Evolutionary conservation across 2,888 invertebrate genomes (phyloP), one percentile per base, ranked within the genome.

Genomic region (Temnothorax unifasciatus): DNA sequence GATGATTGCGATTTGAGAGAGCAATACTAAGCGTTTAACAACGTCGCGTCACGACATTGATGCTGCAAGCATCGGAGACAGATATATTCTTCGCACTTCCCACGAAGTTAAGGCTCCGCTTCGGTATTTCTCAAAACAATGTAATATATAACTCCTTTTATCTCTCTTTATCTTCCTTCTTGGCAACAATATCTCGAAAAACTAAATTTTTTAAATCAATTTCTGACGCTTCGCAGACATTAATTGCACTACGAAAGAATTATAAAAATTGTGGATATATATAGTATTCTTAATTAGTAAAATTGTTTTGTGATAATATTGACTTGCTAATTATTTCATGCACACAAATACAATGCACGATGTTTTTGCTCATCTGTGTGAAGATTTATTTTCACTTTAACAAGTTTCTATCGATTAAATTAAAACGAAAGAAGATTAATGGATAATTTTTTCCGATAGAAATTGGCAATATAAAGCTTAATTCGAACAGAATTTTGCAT

Each of bases 1-100:
- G 54, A 52, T 81, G 87, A 81, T 84, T 21, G 83, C 57, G 83
- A 59, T 59, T 64, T 41, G 41, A 82, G 83, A 85, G 73, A 90
- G 91, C 91, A 90, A 90, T 90, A 85, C 54, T 75, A 83, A 77
- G 29, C 54, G 85, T 79, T 84, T 61, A 61, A 68, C 61, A 41
- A 41, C 41, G 52, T 73, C 34, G 66, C 52, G 59, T 50, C 11
- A 47, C 52, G 59, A 71, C 34, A 21, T 71, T 63, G 75, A 85
- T 52, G 81, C 63, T 69, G 68, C 63, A 34, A 61, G 11, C 41
- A 76, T 47, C 29, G 34, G 25, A 4, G 13, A 11, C 13, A 34
- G 44, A 54, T 75, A 57, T 54, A 54, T 54, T 63, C 41, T 84
- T 85, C 54, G 34, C 41, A 50, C 29, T 50, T 29, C 3, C 3